Base-by-base conservation (phyloP, 2,888 invertebrate genomes). In the Reticulitermes lucifugus region DNA sequence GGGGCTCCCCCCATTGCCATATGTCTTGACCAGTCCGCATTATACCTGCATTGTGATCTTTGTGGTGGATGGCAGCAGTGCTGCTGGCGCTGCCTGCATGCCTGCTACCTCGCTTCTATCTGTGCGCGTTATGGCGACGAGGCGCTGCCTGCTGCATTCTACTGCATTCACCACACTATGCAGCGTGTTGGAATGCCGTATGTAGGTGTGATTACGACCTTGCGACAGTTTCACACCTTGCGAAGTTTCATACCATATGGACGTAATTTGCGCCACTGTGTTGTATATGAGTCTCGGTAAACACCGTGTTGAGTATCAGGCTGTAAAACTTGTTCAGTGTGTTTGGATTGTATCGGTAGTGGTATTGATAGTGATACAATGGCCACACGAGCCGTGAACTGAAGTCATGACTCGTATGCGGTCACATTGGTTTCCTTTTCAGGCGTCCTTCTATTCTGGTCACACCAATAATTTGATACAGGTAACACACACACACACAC, bases 161-260 rank as follows among this genome's bases (percentile, higher is more conserved):
- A 22, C 75, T 75, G 75, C 43, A 75, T 41, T 35, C 75, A 75
- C 18, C 43, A 35, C 75, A 43, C 75, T 75, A 43, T 43, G 75
- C 75, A 41, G 75, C 21, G 35, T 75, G 41, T 43, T 75, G 75
- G 75, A 75, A 75, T 75, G 75, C 21, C 43, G 21, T 75, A 43
- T 43, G 35, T 14, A 75, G 14, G 22, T 75, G 75, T 21, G 43
- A 60, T 60, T 60, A n/a, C 60, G 1, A 60, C 6, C 60, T 21
- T 60, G 60, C 21, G 6, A 7, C 60, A 46, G 60, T n/a, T 60
- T 60, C 60, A 18, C 21, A 35, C 3, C 35, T 35, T 35, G 35
- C 35, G 35, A 35, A 21, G 18, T 60, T 60, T 60, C 18, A 6
- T 65, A 0, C 65, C 65, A 65, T 65, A 25, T 65, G 65, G 65